These are phyloP conservation scores for western clawed frog (Xenopus tropicalis) DNA, from an alignment of 2,113 vertebrate species.

Conservation along the genomic window UCB_Xtro_10.0 CM004447.2:117735001-117735500, in stretches of 20 bases:
- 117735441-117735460: background rate
- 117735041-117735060: background rate
- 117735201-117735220: constrained; percentile 12
- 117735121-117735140: background rate
- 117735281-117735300: background rate
- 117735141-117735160: background rate
- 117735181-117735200: constrained; percentile 6
- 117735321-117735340: background rate
- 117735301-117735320: constrained; percentile 13
- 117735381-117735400: background rate
- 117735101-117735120: background rate
- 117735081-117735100: background rate
- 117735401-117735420: constrained; percentile 8
- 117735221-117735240: constrained; percentile 4
- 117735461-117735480: constrained; percentile 27
- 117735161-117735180: background rate
- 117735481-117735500: constrained; percentile 33
- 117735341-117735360: background rate
- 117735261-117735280: background rate
- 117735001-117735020: background rate
- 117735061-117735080: background rate
- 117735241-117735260: constrained; percentile 12
- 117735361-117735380: background rate
- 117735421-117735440: constrained; percentile 13
- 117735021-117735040: background rate